phyloP scores from a whole-genome alignment of 2,797 vertebrate genomes.

The Arvicola amphibius region DNA sequence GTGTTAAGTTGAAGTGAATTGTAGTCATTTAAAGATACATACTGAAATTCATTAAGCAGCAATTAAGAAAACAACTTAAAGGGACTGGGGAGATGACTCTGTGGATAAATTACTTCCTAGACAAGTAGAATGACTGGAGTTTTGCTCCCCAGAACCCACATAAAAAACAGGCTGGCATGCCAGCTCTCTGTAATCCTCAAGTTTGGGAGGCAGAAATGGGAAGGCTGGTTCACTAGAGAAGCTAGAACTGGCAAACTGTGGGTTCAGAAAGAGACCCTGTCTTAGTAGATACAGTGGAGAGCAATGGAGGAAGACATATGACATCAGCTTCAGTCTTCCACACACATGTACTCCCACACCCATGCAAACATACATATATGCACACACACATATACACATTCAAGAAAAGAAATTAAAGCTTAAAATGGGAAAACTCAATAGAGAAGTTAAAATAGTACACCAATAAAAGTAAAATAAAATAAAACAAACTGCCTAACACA shows the following conservation, averaged over 20 bases:
- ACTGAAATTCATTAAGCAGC: background rate
- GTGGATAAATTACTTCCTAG: background rate
- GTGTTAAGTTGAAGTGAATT: background rate
- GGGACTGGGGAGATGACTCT: background rate
- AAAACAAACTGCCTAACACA: background rate
- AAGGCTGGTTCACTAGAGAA: background rate
- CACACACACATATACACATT: background rate
- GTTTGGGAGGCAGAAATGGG: background rate
- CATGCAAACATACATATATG: background rate
- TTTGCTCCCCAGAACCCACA: background rate
- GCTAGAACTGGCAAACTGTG: background rate
- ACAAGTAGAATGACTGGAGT: background rate
- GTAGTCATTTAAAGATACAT: background rate
- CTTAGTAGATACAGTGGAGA: background rate
- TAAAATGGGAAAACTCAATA: background rate
- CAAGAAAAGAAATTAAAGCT: background rate
- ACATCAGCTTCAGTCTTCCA: background rate
- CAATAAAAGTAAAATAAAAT: background rate
- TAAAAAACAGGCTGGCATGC: background rate
- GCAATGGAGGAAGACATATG: background rate
- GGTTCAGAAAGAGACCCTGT: background rate
- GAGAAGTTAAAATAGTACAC: background rate
- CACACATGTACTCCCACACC: background rate
- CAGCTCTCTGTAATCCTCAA: background rate
- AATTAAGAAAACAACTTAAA: background rate